Evolutionary conservation across 2,113 vertebrate genomes (phyloP), one percentile per base, ranked within the genome.

Genomic region (Tichodroma muraria): DNA sequence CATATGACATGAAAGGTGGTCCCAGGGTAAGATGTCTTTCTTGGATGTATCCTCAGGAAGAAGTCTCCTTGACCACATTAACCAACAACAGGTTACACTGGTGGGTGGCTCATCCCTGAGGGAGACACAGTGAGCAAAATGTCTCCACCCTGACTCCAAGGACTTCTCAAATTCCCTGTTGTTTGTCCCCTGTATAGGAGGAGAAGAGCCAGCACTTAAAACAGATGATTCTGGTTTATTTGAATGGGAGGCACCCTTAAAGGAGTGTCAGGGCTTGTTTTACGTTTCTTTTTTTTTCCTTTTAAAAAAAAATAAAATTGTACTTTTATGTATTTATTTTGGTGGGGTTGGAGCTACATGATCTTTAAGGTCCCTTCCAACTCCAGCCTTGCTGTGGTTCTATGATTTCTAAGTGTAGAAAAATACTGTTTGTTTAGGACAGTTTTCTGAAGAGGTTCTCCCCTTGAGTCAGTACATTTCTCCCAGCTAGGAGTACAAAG

Each of bases 211-310:
- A 85, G 52, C 50, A 54, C 56, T 75, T 77, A 60, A 71, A 71
- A 75, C 68, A 85, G 40, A 90, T 56, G 28, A 95, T 78, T 91
- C 68, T 94, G 40, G 65, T 95, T 95, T 83, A 71, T 68, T 78
- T 0, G 4, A 91, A 87, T 27, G 44, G 44, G 49, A 96, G 60
- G 45, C 38, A 82, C 31, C 17, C 76, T 40, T 27, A 88, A 64
- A 88, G 76, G 60, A 94, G 15, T 60, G 47, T 33, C 52, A 72
- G 10, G 33, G 21, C 4, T 66, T 73, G 16, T 38, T 73, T 73
- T n/a, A 64, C 33, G 23, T 33, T 3, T 53, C 14, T 66, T 25
- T 17, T 59, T 25, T n/a, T 23, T n/a, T 22, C 5, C 30, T 1
- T 40, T 23, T 4, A n/a, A n/a, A n/a, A n/a, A 4, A 35, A 57